phyloP scores from a whole-genome alignment of 2,113 vertebrate species.

The Procavia capensis region DNA sequence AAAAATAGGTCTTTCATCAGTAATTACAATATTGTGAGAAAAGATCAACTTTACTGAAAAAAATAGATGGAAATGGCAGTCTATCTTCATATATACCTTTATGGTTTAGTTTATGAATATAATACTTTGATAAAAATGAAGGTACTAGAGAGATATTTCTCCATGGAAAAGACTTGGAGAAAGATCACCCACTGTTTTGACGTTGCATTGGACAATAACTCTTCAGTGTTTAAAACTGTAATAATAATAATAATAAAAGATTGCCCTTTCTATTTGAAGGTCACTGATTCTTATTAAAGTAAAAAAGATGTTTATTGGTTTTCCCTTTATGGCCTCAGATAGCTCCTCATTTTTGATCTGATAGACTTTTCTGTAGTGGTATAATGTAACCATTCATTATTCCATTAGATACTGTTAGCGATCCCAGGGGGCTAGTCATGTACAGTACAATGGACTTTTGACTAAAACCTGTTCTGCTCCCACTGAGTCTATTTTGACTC shows the following conservation, averaged over 20 bases:
- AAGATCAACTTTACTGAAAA: conserved; percentile 36
- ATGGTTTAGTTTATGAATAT: neutral
- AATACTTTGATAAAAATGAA: neutral
- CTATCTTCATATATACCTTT: neutral
- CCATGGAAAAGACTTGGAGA: neutral
- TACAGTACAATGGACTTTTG: neutral
- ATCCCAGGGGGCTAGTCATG: neutral
- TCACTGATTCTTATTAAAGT: conserved; percentile 70
- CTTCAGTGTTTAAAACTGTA: conserved; percentile 64
- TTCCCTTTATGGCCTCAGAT: conserved; percentile 69
- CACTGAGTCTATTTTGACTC: no score
- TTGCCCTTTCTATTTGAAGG: conserved; percentile 60
- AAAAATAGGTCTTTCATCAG: neutral
- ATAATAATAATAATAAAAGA: no score
- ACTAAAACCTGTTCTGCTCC: neutral
- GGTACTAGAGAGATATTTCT: neutral
- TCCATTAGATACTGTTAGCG: conserved; percentile 12
- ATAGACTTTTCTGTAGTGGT: neutral
- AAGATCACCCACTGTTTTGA: neutral
- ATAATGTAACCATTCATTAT: conserved; percentile 6
- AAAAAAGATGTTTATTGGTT: conserved; percentile 41
- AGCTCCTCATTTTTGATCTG: conserved; percentile 65
- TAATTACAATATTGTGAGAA: neutral
- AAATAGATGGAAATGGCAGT: neutral
- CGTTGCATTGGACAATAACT: conserved; percentile 53